Evolutionary conservation across 1,140 invertebrate species (phyloP).

Genomic region (Acromyrmex echinatior): DNA sequence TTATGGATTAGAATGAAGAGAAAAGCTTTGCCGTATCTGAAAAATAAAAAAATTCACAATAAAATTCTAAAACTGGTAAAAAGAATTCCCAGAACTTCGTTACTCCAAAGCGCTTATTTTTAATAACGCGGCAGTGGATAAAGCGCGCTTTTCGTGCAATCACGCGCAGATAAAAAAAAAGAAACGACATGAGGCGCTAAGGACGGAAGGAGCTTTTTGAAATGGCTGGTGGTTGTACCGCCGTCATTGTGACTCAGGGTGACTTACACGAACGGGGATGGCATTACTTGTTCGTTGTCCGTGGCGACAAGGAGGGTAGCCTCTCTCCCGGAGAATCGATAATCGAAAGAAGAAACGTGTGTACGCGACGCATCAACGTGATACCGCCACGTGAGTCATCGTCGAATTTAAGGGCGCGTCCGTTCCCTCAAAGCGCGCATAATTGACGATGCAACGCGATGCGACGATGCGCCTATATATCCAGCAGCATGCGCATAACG

Average conservation of each 20-base stretch:
- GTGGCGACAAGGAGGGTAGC: neutral
- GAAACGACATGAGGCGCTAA: neutral
- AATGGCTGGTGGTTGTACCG: slow-evolving; percentile 15
- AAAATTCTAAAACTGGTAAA: neutral
- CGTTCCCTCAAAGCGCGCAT: slow-evolving; percentile 1
- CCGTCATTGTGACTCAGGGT: neutral
- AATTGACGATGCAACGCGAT: slow-evolving; percentile 17
- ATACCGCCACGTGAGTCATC: slow-evolving; percentile 70
- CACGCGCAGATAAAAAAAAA: neutral
- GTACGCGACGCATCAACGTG: slow-evolving; percentile 66
- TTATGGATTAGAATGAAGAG: neutral
- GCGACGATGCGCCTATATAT: slow-evolving; percentile 16
- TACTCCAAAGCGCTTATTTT: slow-evolving; percentile 3
- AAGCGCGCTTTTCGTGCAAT: slow-evolving; percentile 20
- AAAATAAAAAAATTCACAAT: too few species aligned
- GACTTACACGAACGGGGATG: slow-evolving; percentile 8
- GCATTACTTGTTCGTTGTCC: slow-evolving; percentile 6
- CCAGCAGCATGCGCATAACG: slow-evolving; percentile 12
- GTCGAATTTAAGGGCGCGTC: slow-evolving; percentile 42
- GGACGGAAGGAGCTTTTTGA: slow-evolving; percentile 25
- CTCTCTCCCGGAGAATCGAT: slow-evolving; percentile 62
- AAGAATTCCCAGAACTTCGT: neutral
- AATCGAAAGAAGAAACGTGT: slow-evolving; percentile 68
- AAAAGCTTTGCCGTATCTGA: neutral
- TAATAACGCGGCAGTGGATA: slow-evolving; percentile 13